Conservation (phyloP, 2,113 vertebrate species). For the sheep (Ovis aries) region ARS-UI_Ramb_v3.0 NC_056054.1:44813501-44814000, state of each 20-base stretch:
- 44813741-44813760: background rate
- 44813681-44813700: background rate
- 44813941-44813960: constrained; percentile 38
- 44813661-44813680: background rate
- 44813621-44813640: background rate
- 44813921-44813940: constrained; percentile 58
- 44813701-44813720: background rate
- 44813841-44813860: background rate
- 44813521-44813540: background rate
- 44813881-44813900: constrained; percentile 33
- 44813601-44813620: background rate
- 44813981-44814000: background rate
- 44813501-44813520: constrained; percentile 37
- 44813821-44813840: background rate
- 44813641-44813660: background rate
- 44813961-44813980: constrained; percentile 27
- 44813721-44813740: constrained; percentile 24
- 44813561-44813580: constrained; percentile 52
- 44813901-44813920: constrained; percentile 54
- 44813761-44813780: constrained; percentile 2
- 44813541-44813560: constrained; percentile 52
- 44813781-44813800: background rate
- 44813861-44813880: background rate
- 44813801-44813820: background rate
- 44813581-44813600: background rate